Evolutionary conservation across 1,140 invertebrate species (phyloP).

Genomic region (Drosophila malerkotliana): DNA sequence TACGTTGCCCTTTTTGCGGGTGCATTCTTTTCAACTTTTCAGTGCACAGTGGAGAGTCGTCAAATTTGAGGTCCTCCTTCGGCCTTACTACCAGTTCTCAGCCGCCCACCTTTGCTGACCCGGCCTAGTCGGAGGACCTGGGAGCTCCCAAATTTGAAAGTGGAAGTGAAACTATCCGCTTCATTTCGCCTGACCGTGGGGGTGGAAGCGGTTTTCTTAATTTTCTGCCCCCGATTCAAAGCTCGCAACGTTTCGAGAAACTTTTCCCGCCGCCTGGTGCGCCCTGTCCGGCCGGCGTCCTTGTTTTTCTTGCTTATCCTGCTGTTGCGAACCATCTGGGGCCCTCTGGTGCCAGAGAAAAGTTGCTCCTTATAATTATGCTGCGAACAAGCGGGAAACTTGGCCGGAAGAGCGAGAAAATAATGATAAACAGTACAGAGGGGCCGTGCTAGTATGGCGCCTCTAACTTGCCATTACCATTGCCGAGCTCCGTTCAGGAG

Average conservation of each 20-base stretch:
- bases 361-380: constrained; percentile 71
- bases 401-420: constrained; percentile 55
- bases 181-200: not conserved
- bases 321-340: constrained; percentile 6
- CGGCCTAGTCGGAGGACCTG: constrained; percentile 14
- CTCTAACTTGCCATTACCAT: constrained; percentile 29
- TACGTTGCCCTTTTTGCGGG: constrained; percentile 9
- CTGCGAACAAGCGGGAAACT: constrained; percentile 50
- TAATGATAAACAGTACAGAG: constrained; percentile 33
- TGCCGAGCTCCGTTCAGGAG: constrained; percentile 16
- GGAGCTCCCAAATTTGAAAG: constrained; percentile 45
- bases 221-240: constrained; percentile 51
- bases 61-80: constrained; percentile 48
- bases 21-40: constrained; percentile 43
- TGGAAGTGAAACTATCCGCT: constrained; percentile 14
- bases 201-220: constrained; percentile 53
- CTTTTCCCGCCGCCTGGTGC: constrained; percentile 6
- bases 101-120: constrained; percentile 13
- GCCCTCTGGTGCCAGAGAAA: constrained; percentile 27
- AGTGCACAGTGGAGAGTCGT: constrained; percentile 75
- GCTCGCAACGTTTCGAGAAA: constrained; percentile 30
- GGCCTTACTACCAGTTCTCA: not conserved
- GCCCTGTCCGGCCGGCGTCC: constrained; percentile 5
- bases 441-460: constrained; percentile 8
- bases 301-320: constrained; percentile 32